These are phyloP conservation scores for Carassius carassius DNA, from an alignment of 2,113 vertebrate genomes.

Conservation along the genomic window DNA sequence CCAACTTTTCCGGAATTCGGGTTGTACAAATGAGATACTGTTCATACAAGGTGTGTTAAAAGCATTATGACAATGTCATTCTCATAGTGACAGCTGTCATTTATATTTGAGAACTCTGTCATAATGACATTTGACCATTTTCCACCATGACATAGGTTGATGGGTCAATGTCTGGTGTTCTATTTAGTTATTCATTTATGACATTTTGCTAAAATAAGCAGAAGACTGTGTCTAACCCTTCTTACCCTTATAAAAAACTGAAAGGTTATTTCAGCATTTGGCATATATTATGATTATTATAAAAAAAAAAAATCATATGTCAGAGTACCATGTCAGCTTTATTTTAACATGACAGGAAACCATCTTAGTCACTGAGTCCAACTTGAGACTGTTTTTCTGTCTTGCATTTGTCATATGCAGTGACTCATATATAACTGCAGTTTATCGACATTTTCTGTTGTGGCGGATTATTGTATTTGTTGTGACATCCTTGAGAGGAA, in stretches of 20 bases:
- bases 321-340: not conserved
- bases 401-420: not conserved
- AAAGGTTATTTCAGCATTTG: not conserved
- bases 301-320: not conserved
- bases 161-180: not conserved
- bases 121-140: conserved; percentile 8
- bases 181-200: not conserved
- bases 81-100: not conserved
- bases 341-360: not conserved
- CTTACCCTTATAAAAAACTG: no score
- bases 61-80: not conserved
- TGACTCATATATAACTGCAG: not conserved
- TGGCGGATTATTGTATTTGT: not conserved
- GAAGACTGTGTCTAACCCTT: not conserved
- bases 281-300: not conserved
- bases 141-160: not conserved
- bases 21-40: not conserved
- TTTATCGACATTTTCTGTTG: not conserved
- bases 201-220: not conserved
- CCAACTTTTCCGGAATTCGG: no score
- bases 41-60: not conserved
- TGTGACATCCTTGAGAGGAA: conserved; percentile 1
- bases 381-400: not conserved
- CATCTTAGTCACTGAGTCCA: not conserved
- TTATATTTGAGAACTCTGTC: not conserved